Conservation (phyloP, 2,888 invertebrate species). For the Drosophila suboccidentalis region DNA sequence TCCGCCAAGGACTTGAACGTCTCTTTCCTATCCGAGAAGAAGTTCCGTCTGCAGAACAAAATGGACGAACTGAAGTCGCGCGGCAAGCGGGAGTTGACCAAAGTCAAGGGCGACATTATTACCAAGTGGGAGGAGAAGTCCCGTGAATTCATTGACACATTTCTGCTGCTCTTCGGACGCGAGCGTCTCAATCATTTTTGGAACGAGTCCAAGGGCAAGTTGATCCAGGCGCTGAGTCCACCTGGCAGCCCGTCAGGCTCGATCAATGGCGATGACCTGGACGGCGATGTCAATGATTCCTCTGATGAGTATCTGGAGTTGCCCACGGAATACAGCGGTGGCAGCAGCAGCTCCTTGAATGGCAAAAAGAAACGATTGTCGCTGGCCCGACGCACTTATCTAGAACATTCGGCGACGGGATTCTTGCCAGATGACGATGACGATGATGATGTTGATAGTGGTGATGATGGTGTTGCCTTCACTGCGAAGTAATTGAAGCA, state of each 20-base stretch:
- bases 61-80: conserved; percentile 97
- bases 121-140: conserved; percentile 99
- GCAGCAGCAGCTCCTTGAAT: conserved; percentile 55
- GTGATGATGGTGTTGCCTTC: conserved; percentile 49
- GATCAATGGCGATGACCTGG: conserved; percentile 79
- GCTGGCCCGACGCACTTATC: conserved; percentile 76
- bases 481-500: conserved; percentile 70
- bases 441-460: conserved; percentile 32
- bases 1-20: conserved; percentile 99
- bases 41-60: conserved; percentile 97
- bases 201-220: conserved; percentile 94
- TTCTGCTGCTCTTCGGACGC: conserved; percentile 95
- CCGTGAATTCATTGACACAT: conserved; percentile 97
- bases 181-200: conserved; percentile 94
- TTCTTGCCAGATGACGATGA: conserved; percentile 38
- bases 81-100: conserved; percentile 95
- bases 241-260: conserved; percentile 91
- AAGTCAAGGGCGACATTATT: conserved; percentile 95
- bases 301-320: conserved; percentile 67
- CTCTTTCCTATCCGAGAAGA: conserved; percentile 98
- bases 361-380: conserved; percentile 68
- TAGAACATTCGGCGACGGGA: conserved; percentile 51
- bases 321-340: conserved; percentile 56
- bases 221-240: conserved; percentile 96
- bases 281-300: conserved; percentile 64